Conservation (phyloP, 2,113 vertebrate species). For the Desmodus rotundus region DNA sequence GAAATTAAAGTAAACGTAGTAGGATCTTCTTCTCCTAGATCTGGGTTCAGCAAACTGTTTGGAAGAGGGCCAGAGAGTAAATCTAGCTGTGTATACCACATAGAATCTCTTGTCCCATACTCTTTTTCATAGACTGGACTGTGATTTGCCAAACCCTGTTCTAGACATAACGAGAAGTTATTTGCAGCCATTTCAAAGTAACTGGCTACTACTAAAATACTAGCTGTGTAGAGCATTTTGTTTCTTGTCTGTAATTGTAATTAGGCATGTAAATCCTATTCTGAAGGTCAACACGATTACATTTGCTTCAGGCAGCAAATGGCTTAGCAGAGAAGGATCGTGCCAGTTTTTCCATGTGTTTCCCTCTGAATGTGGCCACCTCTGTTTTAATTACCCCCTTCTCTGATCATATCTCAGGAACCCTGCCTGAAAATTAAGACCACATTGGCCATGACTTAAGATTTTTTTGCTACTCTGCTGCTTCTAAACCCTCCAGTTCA, state of each 20-base stretch:
- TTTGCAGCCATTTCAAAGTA: conserved; percentile 21
- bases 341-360: neutral
- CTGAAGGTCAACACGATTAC: neutral
- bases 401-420: neutral
- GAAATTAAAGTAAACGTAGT: conserved; percentile 20
- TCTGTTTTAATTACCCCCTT: neutral
- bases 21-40: neutral
- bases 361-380: neutral
- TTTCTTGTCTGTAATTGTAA: neutral
- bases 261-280: neutral
- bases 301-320: neutral
- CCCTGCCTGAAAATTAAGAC: neutral
- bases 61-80: neutral
- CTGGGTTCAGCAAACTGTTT: neutral
- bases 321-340: neutral
- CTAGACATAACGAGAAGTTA: conserved; percentile 13
- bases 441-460: neutral
- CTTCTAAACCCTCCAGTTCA: neutral
- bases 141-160: neutral
- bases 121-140: neutral
- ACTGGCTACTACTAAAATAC: neutral
- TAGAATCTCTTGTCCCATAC: neutral
- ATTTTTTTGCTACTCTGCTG: neutral
- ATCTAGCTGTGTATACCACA: neutral
- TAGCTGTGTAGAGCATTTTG: neutral